A percentile compares a stretch with the other conserved stretches of the same genome.
These are phyloP conservation scores for Agrochola circellaris DNA, from an alignment of 2,888 invertebrate genomes.

Conservation along the genomic window DNA sequence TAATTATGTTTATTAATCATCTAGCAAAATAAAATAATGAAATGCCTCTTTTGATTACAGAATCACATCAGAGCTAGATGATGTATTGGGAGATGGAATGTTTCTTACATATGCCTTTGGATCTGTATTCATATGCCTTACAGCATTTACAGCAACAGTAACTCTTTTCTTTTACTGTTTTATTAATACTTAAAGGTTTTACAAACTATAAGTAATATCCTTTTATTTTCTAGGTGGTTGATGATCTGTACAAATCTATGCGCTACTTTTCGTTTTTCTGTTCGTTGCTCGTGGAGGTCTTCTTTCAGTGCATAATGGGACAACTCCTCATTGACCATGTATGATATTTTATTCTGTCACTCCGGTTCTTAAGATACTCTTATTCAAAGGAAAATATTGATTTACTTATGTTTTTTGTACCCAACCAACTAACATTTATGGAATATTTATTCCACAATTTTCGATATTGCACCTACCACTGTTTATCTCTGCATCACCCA, in stretches of 20 bases:
- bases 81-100: slow-evolving; percentile 80
- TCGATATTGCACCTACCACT: no score
- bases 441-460: no score
- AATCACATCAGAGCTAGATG: slow-evolving; percentile 76
- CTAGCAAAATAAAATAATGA: neutral
- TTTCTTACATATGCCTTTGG: slow-evolving; percentile 82
- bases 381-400: neutral
- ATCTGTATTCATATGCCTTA: slow-evolving; percentile 84
- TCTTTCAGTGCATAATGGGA: slow-evolving; percentile 82
- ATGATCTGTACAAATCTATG: slow-evolving; percentile 78
- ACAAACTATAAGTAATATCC: neutral
- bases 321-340: slow-evolving; percentile 85
- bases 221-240: slow-evolving; percentile 77
- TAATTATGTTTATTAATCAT: neutral
- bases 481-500: no score
- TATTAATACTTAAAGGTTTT: neutral
- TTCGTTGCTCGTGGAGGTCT: slow-evolving; percentile 79
- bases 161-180: slow-evolving; percentile 19
- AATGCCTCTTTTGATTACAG: slow-evolving; percentile 71
- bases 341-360: slow-evolving; percentile 22
- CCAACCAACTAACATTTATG: no score
- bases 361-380: neutral
- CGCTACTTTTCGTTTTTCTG: slow-evolving; percentile 84
- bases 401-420: neutral
- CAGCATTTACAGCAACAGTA: slow-evolving; percentile 84